A percentile compares a stretch with the other conserved stretches of the same genome.
These are phyloP conservation scores for Cranoglanis bouderius DNA, from an alignment of 2,113 vertebrate species.

Conservation along the genomic window DNA sequence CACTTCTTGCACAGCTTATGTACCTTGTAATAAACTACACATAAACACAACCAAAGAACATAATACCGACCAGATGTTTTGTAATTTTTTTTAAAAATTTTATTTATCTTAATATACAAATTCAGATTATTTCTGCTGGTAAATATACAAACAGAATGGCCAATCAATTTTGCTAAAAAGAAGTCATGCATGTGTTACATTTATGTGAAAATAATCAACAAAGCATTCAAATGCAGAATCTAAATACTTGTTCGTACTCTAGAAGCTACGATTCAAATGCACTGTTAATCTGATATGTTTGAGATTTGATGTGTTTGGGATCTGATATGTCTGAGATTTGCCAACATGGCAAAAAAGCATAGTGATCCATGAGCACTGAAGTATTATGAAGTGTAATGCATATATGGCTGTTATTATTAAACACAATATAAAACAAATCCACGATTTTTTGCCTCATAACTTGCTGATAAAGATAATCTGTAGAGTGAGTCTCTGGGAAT, in stretches of 20 bases:
- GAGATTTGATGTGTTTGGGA: background rate
- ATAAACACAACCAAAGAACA: background rate
- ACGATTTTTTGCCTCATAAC: background rate
- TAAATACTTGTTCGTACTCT: background rate
- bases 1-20: background rate
- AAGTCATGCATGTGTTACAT: conserved; percentile 11
- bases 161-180: conserved; percentile 2
- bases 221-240: background rate
- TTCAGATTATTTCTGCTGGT: conserved; percentile 29
- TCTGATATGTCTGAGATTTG: background rate
- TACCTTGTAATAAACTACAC: background rate
- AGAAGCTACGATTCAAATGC: background rate
- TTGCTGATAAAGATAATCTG: background rate
- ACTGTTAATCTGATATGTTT: background rate
- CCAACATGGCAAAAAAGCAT: conserved; percentile 15
- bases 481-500: background rate
- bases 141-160: conserved; percentile 44
- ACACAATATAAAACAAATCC: background rate
- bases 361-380: background rate
- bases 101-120: conserved; percentile 49
- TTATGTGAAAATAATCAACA: conserved; percentile 5
- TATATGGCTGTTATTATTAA: background rate
- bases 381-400: background rate
- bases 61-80: background rate
- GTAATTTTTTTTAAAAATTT: background rate